These are phyloP conservation scores for Danio albolineatus DNA, from an alignment of 2,797 vertebrate genomes.

Conservation along the genomic window DNA sequence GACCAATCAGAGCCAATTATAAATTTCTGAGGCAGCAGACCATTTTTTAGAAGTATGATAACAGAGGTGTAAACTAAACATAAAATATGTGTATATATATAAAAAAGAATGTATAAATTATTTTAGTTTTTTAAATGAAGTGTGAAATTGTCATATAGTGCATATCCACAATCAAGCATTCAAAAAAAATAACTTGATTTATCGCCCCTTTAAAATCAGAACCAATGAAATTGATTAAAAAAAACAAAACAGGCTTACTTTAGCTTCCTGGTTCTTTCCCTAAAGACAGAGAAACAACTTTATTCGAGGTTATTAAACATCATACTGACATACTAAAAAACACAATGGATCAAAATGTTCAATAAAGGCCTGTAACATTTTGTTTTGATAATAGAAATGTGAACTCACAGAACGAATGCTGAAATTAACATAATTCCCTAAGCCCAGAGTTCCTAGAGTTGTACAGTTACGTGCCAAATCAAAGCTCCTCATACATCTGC, in stretches of 20 bases:
- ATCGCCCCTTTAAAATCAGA: neutral
- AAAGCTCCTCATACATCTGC: constrained; percentile 68
- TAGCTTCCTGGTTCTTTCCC: constrained; percentile 47
- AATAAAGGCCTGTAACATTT: neutral
- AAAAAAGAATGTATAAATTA: too few relatives aligned
- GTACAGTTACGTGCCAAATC: constrained; percentile 70
- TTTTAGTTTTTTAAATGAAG: too few relatives aligned
- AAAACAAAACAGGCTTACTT: constrained; percentile 41
- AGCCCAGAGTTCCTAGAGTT: constrained; percentile 64
- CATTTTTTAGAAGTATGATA: neutral
- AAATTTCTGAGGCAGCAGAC: too few relatives aligned
- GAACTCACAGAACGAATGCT: constrained; percentile 36
- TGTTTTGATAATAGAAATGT: neutral
- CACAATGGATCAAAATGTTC: neutral
- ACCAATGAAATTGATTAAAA: neutral
- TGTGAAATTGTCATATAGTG: neutral
- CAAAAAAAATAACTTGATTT: neutral
- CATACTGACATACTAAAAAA: neutral
- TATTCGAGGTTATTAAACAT: neutral
- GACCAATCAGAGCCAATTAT: too few relatives aligned
- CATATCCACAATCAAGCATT: neutral
- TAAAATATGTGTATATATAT: neutral
- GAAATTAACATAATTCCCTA: constrained; percentile 66
- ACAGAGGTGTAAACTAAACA: neutral
- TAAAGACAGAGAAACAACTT: constrained; percentile 36